phyloP scores from a whole-genome alignment of 2,888 invertebrate species.

The Cephalotes varians region DNA sequence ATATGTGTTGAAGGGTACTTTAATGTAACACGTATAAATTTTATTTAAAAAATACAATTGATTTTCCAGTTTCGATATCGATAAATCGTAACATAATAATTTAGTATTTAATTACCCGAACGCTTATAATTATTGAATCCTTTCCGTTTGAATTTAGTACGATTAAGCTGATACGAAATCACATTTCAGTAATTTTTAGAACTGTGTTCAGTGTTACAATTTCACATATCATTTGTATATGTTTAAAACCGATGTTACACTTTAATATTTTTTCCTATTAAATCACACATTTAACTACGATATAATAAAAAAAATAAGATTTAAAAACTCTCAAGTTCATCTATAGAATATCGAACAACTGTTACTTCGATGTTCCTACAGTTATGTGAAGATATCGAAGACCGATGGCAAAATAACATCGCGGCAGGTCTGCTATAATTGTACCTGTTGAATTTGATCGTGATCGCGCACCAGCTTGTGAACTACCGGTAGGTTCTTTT shows the following conservation, averaged over 20 bases:
- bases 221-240: background rate
- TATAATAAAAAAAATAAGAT: background rate
- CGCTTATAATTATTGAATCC: constrained; percentile 35
- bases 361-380: background rate
- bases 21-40: background rate
- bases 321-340: background rate
- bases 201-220: too few relatives aligned
- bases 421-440: background rate
- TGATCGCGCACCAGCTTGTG: constrained; percentile 82
- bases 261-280: background rate
- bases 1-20: background rate
- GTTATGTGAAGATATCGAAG: background rate
- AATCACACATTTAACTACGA: background rate
- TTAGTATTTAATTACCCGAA: constrained; percentile 45
- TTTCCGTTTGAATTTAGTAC: constrained; percentile 13
- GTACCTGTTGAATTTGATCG: constrained; percentile 77
- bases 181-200: background rate
- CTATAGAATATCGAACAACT: background rate
- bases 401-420: background rate
- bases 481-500: constrained; percentile 83
- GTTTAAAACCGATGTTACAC: background rate
- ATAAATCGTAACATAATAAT: constrained; percentile 44
- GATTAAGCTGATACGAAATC: background rate
- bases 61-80: background rate
- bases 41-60: background rate